Conservation (phyloP, 1,140 invertebrate genomes). For the Aphaenogaster rudis region DNA sequence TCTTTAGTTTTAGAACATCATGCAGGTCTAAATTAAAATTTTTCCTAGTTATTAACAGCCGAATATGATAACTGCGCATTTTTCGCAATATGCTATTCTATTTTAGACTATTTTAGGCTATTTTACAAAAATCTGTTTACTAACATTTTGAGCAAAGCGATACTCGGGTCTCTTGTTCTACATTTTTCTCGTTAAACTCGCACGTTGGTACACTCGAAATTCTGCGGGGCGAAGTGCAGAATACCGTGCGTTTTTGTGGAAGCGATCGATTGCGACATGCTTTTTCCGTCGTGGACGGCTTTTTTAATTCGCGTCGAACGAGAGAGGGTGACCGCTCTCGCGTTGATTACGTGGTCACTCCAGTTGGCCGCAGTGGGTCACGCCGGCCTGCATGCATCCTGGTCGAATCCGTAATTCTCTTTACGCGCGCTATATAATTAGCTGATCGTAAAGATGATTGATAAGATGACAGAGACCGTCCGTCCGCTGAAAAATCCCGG, state of each 20-base stretch:
- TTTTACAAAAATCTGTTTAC: background rate
- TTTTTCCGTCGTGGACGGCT: background rate
- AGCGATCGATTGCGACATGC: conserved; percentile 19
- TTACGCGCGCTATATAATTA: conserved; percentile 36
- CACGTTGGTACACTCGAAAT: conserved; percentile 12
- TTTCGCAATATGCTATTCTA: background rate
- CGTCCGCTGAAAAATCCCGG: conserved; percentile 38
- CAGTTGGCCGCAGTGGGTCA: conserved; percentile 60
- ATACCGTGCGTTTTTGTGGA: conserved; percentile 49
- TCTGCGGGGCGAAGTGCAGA: background rate
- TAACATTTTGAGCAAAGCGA: background rate
- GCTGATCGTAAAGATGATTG: conserved; percentile 34
- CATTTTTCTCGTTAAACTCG: background rate
- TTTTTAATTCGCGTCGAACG: conserved; percentile 28
- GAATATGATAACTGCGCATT: background rate
- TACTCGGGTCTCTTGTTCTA: background rate
- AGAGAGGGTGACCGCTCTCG: background rate
- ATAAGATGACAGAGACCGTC: conserved; percentile 5
- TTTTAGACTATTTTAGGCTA: background rate
- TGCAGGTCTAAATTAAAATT: background rate
- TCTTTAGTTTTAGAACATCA: background rate
- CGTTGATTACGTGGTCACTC: conserved; percentile 65
- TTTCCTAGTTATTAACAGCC: background rate
- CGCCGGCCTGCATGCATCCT: conserved; percentile 18
- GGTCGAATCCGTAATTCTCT: conserved; percentile 72